Conservation (phyloP, 2,113 vertebrate species). For the Xenotilapia longispinis region DNA sequence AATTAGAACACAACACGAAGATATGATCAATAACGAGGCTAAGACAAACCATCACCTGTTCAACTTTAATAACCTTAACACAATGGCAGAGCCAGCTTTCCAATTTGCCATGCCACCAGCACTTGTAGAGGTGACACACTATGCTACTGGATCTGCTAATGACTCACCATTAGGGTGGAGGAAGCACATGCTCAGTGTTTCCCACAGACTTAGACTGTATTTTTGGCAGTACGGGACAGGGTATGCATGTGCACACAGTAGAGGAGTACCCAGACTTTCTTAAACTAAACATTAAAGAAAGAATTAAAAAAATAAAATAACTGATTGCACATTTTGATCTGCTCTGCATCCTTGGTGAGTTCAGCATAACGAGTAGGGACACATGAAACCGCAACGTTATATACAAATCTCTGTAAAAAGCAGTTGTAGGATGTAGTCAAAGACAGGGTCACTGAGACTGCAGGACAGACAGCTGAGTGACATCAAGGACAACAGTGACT, state of each 20-base stretch:
- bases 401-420: not conserved
- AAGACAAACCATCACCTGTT: conserved; percentile 66
- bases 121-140: not conserved
- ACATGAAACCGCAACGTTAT: not conserved
- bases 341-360: not conserved
- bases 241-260: not conserved
- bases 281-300: not conserved
- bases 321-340: not conserved
- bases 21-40: conserved; percentile 57
- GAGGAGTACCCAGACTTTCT: not conserved
- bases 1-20: conserved; percentile 44
- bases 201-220: not conserved
- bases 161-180: not conserved
- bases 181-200: not conserved
- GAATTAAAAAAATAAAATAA: fast-evolving
- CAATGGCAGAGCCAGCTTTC: conserved; percentile 32
- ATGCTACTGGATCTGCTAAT: not conserved
- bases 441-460: not conserved
- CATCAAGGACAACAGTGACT: not conserved
- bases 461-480: not conserved
- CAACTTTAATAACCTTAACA: conserved; percentile 53
- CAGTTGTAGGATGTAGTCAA: not conserved
- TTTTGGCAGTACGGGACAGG: not conserved
- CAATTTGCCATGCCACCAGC: conserved; percentile 8
- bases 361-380: not conserved